Base-by-base conservation (phyloP, 2,797 vertebrate genomes). In the Propithecus perrieri region DNA sequence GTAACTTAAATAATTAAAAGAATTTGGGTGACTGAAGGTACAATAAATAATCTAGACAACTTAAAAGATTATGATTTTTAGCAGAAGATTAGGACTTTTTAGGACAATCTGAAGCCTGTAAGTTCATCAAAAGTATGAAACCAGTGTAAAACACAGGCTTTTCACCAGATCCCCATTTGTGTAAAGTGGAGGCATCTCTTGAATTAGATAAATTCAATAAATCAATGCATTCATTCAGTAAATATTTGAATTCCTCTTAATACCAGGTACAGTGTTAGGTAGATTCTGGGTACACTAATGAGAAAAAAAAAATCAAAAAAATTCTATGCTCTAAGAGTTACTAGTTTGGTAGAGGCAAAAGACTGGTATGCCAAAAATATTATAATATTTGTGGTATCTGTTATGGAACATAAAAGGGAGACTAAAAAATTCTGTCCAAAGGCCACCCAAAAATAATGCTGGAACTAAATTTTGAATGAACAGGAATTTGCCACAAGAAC, bases 161-260 rank as follows among this genome's bases (percentile, higher is more conserved):
- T 95, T 74, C 7, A 55, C 26, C 18, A 41, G 18, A 94, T 67
- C 63, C 3, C 6, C 26, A 46, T 80, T 80, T 89, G 88, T 89
- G 20, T 76, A 65, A 86, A 57, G 22, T 69, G 2, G 61, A 30
- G 20, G 2, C 4, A 76, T 67, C 11, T 24, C 7, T 24, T 92
- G 75, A 80, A 89, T 55, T 50, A 63, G 15, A 43, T 35, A 83
- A 79, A 57, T 24, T 81, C 53, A 86, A 57, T 86, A 86, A 63
- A 65, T 24, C 24, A 28, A 81, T 69, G 43, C 22, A 80, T 67
- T 63, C 22, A 57, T 46, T 91, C 38, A 86, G 53, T 78, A 67
- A 90, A 89, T 79, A 94, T 26, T 17, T 94, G 55, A 95, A 89
- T 48, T 85, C 38, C 20, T 76, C 11, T 72, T 93, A 84, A 41